These are phyloP conservation scores for Drosophila pseudoananassae DNA, from an alignment of 1,140 invertebrate species.

Conservation along the genomic window DNA sequence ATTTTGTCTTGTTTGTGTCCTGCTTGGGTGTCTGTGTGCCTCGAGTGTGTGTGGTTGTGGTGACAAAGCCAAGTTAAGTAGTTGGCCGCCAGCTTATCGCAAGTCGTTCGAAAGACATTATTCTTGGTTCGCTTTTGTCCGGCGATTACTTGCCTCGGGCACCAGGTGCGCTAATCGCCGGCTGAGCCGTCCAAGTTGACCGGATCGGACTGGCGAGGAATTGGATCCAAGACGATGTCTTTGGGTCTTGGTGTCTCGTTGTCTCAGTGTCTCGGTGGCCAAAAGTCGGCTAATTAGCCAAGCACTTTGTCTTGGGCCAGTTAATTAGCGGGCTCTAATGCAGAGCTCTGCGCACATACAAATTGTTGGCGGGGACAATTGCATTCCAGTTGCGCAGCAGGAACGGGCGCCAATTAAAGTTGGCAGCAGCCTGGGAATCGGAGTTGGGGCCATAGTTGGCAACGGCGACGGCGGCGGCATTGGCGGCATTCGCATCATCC, in stretches of 20 bases:
- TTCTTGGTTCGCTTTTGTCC: slow-evolving; percentile 68
- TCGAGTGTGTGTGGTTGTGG: slow-evolving; percentile 13
- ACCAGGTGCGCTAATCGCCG: slow-evolving; percentile 74
- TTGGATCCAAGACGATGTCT: slow-evolving; percentile 15
- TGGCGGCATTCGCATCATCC: slow-evolving; percentile 53
- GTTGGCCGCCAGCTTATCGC: slow-evolving; percentile 63
- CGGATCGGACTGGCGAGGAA: slow-evolving; percentile 1
- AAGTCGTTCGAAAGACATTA: slow-evolving; percentile 73
- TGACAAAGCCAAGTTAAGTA: slow-evolving; percentile 64
- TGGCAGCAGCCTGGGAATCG: slow-evolving; percentile 54
- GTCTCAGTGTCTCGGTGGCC: slow-evolving; percentile 26
- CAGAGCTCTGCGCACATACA: slow-evolving; percentile 73
- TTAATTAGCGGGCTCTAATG: slow-evolving; percentile 71
- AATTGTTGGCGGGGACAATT: slow-evolving; percentile 77
- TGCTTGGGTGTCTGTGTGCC: background rate
- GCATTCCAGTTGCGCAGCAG: slow-evolving; percentile 81
- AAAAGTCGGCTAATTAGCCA: slow-evolving; percentile 78
- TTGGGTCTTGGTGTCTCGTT: slow-evolving; percentile 15
- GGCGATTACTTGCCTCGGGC: slow-evolving; percentile 27
- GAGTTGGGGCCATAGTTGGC: slow-evolving; percentile 24
- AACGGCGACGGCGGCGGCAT: slow-evolving; percentile 14
- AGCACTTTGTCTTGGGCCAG: slow-evolving; percentile 77
- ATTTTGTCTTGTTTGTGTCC: background rate
- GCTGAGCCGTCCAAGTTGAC: slow-evolving; percentile 50
- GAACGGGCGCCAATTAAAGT: slow-evolving; percentile 82